Base-by-base conservation (phyloP, 1,140 invertebrate species). In the Mizuhopecten yessoensis region DNA sequence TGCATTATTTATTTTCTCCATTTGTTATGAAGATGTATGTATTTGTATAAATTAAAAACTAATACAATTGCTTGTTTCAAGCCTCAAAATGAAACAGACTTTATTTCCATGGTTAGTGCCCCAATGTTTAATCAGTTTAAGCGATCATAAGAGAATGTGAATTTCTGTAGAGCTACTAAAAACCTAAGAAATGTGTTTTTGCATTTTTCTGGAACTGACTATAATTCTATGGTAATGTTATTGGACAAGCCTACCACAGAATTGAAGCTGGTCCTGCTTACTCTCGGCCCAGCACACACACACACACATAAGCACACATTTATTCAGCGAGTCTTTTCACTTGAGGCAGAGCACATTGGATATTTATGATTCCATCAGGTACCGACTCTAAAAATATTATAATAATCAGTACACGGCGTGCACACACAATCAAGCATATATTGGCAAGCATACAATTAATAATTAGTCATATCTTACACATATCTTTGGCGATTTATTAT, bases 211-310 rank as follows among this genome's bases (percentile, higher is more conserved):
- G 57, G 57, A 75, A 75, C 57, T 29, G 57, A 75, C 57, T 75
- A 75, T 75, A 75, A 75, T 75, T 75, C 57, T 75, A 75, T 75
- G 57, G 57, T 75, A 75, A 75, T 75, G 57, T 75, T 75, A 75
- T 75, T 75, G 23, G 57, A 75, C 57, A 75, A 75, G 57, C 57
- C 57, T 75, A 75, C 57, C 17, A 17, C 57, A 75, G 57, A 29
- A 75, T 75, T 75, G 57, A 75, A 29, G 57, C 57, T 75, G 57
- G 57, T 13, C 57, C 57, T 75, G 57, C 57, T 75, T 75, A 75
- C 23, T 29, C n/a, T 3, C 1, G 57, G 57, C 23, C 57, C 5
- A n/a, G 11, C 57, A 75, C 23, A 75, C 57, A 75, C 57, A 13
- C 57, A 75, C 57, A 75, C 57, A 75, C 23, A 29, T 3, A 75